These are phyloP conservation scores for Callorhinus ursinus DNA, from an alignment of 2,113 vertebrate species.

Conservation along the genomic window DNA sequence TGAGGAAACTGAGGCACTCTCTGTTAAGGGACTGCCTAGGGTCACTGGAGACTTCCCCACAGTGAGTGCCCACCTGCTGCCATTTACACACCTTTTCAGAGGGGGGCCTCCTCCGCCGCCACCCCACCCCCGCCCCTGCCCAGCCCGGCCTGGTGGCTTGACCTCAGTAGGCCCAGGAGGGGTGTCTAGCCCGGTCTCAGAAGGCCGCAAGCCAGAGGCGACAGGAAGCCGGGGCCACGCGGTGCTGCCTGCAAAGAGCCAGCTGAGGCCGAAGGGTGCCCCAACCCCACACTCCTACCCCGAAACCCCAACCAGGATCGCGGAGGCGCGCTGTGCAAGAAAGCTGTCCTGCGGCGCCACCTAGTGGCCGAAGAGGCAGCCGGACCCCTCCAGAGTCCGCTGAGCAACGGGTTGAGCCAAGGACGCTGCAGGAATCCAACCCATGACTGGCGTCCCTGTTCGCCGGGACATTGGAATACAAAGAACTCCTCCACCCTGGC, in stretches of 20 bases:
- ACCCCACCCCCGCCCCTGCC: no score
- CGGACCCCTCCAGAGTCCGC: neutral
- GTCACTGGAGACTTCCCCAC: neutral
- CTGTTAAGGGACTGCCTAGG: neutral
- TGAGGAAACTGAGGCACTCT: neutral
- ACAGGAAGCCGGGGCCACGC: neutral
- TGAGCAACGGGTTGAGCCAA: neutral
- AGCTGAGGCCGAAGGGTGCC: fast-evolving
- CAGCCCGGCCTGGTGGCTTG: neutral
- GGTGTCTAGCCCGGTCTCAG: neutral
- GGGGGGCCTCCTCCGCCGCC: neutral
- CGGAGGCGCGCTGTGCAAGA: neutral
- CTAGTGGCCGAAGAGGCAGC: neutral
- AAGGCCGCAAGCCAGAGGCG: neutral
- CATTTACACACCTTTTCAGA: neutral
- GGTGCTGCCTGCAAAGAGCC: neutral
- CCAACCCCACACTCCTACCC: neutral
- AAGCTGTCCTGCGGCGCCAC: conserved; percentile 67
- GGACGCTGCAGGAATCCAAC: neutral
- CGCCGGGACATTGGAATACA: neutral
- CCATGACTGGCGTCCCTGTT: neutral
- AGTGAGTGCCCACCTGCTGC: neutral
- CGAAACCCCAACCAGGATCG: fast-evolving
- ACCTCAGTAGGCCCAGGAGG: neutral
- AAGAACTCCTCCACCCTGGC: neutral